Evolutionary conservation across 2,888 invertebrate species (phyloP).

Genomic region (Clivina fossor): DNA sequence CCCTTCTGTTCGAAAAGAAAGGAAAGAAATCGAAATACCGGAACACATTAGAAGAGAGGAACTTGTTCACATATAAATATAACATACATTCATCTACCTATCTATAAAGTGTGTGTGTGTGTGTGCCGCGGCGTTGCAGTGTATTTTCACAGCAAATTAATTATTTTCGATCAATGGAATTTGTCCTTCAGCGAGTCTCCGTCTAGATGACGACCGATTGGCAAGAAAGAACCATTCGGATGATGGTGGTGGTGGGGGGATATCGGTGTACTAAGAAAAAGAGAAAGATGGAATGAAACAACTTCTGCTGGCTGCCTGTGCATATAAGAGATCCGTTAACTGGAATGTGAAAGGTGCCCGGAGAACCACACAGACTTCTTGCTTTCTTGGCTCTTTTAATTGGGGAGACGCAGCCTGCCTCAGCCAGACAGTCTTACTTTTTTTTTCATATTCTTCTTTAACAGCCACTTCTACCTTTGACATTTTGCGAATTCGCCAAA

Average conservation of each 20-base stretch:
- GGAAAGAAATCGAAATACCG: too few relatives aligned
- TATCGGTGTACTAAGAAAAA: too few relatives aligned
- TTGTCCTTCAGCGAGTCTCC: conserved; percentile 31
- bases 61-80: too few relatives aligned
- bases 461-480: conserved; percentile 14
- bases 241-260: too few relatives aligned
- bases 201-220: conserved; percentile 30
- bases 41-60: too few relatives aligned
- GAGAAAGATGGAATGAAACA: too few relatives aligned
- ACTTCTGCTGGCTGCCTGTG: too few relatives aligned
- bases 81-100: too few relatives aligned
- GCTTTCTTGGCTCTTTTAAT: conserved; percentile 24
- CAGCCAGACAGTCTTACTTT: not conserved
- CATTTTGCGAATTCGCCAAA: conserved; percentile 17
- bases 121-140: conserved; percentile 7
- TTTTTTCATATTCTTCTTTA: not conserved
- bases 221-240: conserved; percentile 22
- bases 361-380: conserved; percentile 15
- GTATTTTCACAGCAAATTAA: conserved; percentile 19
- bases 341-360: conserved; percentile 35
- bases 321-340: conserved; percentile 30
- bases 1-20: too few relatives aligned
- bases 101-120: too few relatives aligned
- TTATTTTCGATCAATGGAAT: conserved; percentile 28
- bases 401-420: conserved; percentile 26